Conservation (phyloP, 2,113 vertebrate genomes). For the Chlorodrepanis virens region DNA sequence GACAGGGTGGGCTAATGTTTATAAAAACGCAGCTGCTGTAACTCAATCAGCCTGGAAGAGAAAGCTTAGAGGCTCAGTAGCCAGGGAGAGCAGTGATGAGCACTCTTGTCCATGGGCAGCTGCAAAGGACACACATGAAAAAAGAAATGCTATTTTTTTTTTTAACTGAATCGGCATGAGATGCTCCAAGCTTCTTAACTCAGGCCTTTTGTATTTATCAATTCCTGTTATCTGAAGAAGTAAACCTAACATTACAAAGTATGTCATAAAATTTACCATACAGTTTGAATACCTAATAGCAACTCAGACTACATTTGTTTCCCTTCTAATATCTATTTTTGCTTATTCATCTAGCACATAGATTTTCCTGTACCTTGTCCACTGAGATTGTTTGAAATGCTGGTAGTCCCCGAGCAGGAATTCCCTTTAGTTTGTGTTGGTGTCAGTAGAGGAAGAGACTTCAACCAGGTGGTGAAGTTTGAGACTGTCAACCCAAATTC, state of each 20-base stretch:
- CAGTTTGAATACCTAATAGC: neutral
- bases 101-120: neutral
- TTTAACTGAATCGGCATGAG: neutral
- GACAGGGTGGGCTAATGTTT: neutral
- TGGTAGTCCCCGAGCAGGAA: conserved; percentile 94
- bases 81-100: neutral
- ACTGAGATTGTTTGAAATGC: conserved; percentile 94
- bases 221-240: neutral
- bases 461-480: conserved; percentile 94
- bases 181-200: neutral
- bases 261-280: neutral
- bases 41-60: neutral
- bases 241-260: neutral
- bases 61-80: neutral
- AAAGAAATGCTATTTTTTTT: neutral
- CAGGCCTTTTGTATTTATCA: neutral
- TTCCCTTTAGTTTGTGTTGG: conserved; percentile 96
- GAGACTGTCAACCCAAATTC: conserved; percentile 96
- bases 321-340: neutral
- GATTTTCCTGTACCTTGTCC: conserved; percentile 96
- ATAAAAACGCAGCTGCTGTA: neutral
- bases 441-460: conserved; percentile 91
- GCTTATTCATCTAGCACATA: conserved; percentile 81
- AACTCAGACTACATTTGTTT: neutral
- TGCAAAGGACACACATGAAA: neutral